These are phyloP conservation scores for Tyto alba DNA, from an alignment of 2,113 vertebrate species.

Conservation along the genomic window DNA sequence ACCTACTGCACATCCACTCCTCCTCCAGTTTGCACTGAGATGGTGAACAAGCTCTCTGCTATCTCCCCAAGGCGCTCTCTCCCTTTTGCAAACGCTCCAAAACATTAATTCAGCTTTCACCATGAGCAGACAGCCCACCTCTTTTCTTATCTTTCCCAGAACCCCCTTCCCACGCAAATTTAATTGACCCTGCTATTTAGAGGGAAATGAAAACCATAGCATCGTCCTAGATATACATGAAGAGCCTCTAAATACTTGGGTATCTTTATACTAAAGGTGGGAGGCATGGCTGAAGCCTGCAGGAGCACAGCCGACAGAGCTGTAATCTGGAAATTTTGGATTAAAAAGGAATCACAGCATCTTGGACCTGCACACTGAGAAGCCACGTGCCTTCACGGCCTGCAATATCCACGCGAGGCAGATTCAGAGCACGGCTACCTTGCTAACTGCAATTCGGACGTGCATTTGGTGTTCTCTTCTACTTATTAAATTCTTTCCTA, in stretches of 20 bases:
- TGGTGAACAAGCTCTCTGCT: background rate
- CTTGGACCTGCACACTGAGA: background rate
- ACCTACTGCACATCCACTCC: background rate
- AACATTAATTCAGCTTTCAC: background rate
- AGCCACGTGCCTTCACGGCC: background rate
- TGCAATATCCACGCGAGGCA: rapidly evolving
- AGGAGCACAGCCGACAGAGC: background rate
- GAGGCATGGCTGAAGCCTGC: background rate
- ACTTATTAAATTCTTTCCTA: background rate
- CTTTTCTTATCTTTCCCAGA: background rate
- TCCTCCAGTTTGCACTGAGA: background rate
- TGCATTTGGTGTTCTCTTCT: background rate
- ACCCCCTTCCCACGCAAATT: background rate
- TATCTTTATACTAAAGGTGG: background rate
- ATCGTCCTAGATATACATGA: background rate
- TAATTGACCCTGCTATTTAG: background rate
- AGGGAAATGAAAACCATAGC: background rate
- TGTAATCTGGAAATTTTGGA: background rate
- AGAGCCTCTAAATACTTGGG: background rate
- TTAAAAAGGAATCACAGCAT: background rate
- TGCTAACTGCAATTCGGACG: background rate
- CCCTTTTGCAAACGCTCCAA: background rate
- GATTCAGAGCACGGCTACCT: background rate
- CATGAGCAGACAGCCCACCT: background rate
- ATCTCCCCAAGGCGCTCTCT: background rate